phyloP scores from a whole-genome alignment of 2,888 invertebrate species.

The Ariolimax columbianus region DNA sequence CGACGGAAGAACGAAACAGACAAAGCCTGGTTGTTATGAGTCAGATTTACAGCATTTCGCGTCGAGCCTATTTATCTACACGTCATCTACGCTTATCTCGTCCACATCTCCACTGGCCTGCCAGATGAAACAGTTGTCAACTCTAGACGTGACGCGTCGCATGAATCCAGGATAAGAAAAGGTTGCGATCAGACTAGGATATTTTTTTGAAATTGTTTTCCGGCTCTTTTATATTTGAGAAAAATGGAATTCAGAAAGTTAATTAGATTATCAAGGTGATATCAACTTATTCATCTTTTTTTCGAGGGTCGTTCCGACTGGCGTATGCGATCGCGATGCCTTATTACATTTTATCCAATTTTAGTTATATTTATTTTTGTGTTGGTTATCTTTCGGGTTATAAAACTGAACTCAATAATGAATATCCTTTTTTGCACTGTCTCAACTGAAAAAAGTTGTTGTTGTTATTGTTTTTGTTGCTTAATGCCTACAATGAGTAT shows the following conservation, averaged over 20 bases:
- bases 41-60: neutral
- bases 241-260: neutral
- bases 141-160: neutral
- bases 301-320: too few species aligned
- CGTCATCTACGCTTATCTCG: neutral
- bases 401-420: too few species aligned
- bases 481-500: too few species aligned
- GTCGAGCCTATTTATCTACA: neutral
- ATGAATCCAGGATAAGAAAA: neutral
- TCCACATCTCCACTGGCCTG: neutral
- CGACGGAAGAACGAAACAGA: neutral
- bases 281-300: too few species aligned
- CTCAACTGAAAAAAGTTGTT: too few species aligned
- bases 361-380: too few species aligned
- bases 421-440: too few species aligned
- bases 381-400: too few species aligned
- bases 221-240: neutral
- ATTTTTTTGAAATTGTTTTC: neutral
- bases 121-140: neutral
- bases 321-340: too few species aligned
- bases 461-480: too few species aligned
- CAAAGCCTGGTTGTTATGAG: neutral
- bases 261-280: neutral
- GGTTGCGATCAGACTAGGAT: neutral
- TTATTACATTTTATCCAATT: too few species aligned